phyloP scores from a whole-genome alignment of 2,888 invertebrate species.

The Terebella lapidaria region DNA sequence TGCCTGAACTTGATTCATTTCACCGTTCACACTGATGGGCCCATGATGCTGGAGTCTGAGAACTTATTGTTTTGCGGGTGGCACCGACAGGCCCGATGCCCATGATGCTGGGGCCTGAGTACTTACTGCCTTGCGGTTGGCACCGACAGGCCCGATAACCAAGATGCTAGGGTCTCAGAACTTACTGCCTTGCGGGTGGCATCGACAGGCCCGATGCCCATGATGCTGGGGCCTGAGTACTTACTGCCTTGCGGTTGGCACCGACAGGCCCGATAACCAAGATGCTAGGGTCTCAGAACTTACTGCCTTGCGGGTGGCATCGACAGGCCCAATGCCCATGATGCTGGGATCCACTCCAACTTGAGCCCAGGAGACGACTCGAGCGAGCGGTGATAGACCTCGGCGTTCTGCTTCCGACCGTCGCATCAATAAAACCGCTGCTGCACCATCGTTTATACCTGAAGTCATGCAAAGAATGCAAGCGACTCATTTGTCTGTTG shows the following conservation, averaged over 20 bases:
- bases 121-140: no score
- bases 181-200: conserved; percentile 58
- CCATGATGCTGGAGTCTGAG: no score
- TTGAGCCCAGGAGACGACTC: conserved; percentile 71
- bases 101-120: no score
- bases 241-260: no score
- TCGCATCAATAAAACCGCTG: conserved; percentile 72
- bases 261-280: no score
- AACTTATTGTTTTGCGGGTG: conserved; percentile 52
- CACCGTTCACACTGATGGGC: no score
- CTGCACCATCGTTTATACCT: conserved; percentile 80
- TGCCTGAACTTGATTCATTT: no score
- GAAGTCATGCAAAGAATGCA: not conserved
- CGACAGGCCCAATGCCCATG: conserved; percentile 75
- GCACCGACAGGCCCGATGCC: conserved; percentile 74
- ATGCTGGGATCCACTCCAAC: conserved; percentile 73
- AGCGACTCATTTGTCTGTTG: no score
- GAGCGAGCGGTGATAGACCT: conserved; percentile 65
- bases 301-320: conserved; percentile 59
- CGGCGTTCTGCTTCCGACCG: conserved; percentile 59
- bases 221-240: conserved; percentile 73
- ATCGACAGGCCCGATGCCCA: conserved; percentile 74
- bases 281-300: not conserved
- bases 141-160: no score
- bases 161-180: no score